Evolutionary conservation across 2,113 vertebrate genomes (phyloP).

Genomic region (Pogonocichla stellata): DNA sequence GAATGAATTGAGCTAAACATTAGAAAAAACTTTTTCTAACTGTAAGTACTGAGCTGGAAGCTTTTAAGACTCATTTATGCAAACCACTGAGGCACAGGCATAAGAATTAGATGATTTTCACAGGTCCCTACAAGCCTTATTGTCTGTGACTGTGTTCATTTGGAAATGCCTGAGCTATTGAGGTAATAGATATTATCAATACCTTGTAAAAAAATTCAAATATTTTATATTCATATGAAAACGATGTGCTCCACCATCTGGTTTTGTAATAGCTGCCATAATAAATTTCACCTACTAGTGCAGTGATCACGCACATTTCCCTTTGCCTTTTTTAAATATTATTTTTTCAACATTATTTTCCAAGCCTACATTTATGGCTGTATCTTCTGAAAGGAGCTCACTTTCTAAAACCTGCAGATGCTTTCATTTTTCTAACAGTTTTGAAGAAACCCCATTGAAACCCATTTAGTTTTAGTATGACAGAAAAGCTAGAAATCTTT

Average conservation of each 20-base stretch:
- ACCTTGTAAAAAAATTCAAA: not conserved
- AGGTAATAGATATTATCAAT: not conserved
- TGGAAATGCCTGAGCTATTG: not conserved
- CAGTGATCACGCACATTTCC: not conserved
- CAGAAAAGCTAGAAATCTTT: not conserved
- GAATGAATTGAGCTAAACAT: not conserved
- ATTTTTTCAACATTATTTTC: not conserved
- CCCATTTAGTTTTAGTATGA: not conserved
- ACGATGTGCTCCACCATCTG: not conserved
- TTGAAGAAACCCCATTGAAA: not conserved
- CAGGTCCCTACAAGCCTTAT: not conserved
- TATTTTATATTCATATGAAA: not conserved
- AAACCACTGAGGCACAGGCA: not conserved
- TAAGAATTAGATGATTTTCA: not conserved
- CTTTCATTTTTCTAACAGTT: not conserved
- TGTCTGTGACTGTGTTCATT: not conserved
- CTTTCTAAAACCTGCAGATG: not conserved
- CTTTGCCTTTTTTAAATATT: not conserved
- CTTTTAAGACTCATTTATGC: not conserved
- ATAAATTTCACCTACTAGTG: slow-evolving; percentile 1
- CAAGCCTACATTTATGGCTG: not conserved
- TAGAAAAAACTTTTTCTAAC: not conserved
- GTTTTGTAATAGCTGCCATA: not conserved
- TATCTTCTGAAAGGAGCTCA: not conserved
- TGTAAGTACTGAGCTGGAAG: not conserved